Percentiles rank a stretch among this genome's conserved stretches.
phyloP scores from a whole-genome alignment of 2,797 vertebrate genomes.

The Podarcis siculus region DNA sequence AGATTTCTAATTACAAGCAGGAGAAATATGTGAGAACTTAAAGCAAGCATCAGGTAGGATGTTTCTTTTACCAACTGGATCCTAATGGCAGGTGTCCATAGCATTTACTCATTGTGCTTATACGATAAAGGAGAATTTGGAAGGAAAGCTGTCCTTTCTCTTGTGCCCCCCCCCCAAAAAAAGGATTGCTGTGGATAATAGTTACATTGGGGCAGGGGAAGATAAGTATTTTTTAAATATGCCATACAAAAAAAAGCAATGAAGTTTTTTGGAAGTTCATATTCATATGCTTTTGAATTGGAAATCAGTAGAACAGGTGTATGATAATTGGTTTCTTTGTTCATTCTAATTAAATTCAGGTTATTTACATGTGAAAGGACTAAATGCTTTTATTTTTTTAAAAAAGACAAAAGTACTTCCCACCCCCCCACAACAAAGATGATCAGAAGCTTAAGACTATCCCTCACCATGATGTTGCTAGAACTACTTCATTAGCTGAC shows the following conservation, averaged over 20 bases:
- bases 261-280: conserved; percentile 64
- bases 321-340: conserved; percentile 79
- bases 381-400: conserved; percentile 73
- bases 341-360: conserved; percentile 77
- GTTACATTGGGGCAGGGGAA: conserved; percentile 12
- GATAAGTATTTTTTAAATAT: conserved; percentile 29
- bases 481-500: conserved; percentile 73
- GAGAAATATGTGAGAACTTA: conserved; percentile 41
- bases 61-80: conserved; percentile 24
- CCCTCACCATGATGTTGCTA: conserved; percentile 74
- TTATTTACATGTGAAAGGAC: conserved; percentile 80
- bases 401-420: conserved; percentile 62
- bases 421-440: conserved; percentile 52
- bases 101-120: conserved; percentile 33
- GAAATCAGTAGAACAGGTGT: conserved; percentile 78
- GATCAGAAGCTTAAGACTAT: conserved; percentile 71
- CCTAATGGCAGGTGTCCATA: conserved; percentile 40
- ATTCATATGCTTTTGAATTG: conserved; percentile 78
- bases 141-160: conserved; percentile 41
- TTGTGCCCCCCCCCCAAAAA: neutral
- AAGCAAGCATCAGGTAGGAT: conserved; percentile 41
- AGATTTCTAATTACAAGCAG: conserved; percentile 22
- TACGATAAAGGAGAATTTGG: conserved; percentile 45
- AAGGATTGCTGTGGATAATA: conserved; percentile 27
- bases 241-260: conserved; percentile 60